These are phyloP conservation scores for Andrena flavipes DNA, from an alignment of 2,888 invertebrate species.

Conservation along the genomic window DNA sequence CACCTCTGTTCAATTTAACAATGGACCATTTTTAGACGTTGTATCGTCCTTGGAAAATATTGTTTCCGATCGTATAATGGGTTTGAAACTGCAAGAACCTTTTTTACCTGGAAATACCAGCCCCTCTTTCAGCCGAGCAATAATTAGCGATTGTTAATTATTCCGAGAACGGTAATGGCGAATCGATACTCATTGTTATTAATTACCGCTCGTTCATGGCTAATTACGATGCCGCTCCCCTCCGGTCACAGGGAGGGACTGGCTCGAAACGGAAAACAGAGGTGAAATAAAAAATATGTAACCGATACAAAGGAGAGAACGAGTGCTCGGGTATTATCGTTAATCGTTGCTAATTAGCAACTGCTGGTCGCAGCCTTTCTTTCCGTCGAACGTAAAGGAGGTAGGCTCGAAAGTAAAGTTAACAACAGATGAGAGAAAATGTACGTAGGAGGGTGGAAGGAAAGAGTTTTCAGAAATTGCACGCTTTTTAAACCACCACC, in stretches of 20 bases:
- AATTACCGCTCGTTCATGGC: slow-evolving; percentile 12
- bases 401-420: background rate
- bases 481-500: background rate
- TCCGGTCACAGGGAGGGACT: background rate
- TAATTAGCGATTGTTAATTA: slow-evolving; percentile 37
- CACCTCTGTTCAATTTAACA: no score
- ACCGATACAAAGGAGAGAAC: background rate
- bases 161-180: background rate
- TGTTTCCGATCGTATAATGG: background rate
- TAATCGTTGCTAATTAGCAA: slow-evolving; percentile 42
- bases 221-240: background rate
- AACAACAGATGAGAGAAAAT: background rate
- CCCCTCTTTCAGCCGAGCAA: background rate
- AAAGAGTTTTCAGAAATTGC: background rate
- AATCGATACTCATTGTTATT: slow-evolving; percentile 29
- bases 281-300: background rate
- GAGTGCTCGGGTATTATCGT: slow-evolving; percentile 10
- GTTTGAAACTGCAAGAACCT: background rate
- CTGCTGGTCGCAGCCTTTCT: slow-evolving; percentile 7
- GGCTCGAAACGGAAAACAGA: background rate
- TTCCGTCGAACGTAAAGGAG: slow-evolving; percentile 7
- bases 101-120: background rate
- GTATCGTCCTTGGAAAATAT: background rate
- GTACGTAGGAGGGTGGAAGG: background rate
- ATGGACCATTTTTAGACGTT: background rate